phyloP scores from a whole-genome alignment of 2,888 invertebrate species.

The Dolichomitus sp. region DNA sequence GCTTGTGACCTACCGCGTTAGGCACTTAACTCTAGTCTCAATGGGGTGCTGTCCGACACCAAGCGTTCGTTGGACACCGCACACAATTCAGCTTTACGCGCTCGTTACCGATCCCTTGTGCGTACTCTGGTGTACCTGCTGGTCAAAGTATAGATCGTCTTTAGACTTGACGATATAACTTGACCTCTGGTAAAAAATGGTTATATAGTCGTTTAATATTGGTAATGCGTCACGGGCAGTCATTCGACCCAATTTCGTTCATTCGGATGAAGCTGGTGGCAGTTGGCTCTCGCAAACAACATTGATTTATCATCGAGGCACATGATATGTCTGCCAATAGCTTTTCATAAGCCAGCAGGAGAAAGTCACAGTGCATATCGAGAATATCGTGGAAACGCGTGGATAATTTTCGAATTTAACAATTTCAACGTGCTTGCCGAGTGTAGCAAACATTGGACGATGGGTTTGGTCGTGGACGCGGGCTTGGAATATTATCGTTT shows the following conservation, averaged over 20 bases:
- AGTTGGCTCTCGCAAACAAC: not conserved
- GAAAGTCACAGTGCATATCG: not conserved
- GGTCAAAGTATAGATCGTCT: slow-evolving; percentile 27
- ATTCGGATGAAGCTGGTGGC: not conserved
- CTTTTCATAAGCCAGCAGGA: not conserved
- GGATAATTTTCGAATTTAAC: slow-evolving; percentile 39
- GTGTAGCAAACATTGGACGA: not conserved
- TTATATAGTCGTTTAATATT: slow-evolving; percentile 1
- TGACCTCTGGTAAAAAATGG: slow-evolving; percentile 29
- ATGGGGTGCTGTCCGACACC: slow-evolving; percentile 53
- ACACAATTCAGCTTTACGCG: slow-evolving; percentile 50
- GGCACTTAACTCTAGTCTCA: slow-evolving; percentile 61
- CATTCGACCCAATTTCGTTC: slow-evolving; percentile 1
- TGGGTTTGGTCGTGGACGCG: not conserved
- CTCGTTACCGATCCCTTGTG: slow-evolving; percentile 44
- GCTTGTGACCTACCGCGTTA: slow-evolving; percentile 54
- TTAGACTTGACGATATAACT: slow-evolving; percentile 31
- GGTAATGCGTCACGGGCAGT: not conserved
- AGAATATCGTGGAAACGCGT: not conserved
- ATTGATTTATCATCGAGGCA: slow-evolving; percentile 18
- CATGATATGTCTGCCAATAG: slow-evolving; percentile 9
- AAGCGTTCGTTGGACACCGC: slow-evolving; percentile 51
- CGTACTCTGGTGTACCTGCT: slow-evolving; percentile 23
- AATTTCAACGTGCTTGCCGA: slow-evolving; percentile 5
- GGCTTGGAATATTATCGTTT: slow-evolving; percentile 66